Conservation (phyloP, 30 jellyfish, hydroid and myxozoan species). For the Aurelia coerulea region DNA sequence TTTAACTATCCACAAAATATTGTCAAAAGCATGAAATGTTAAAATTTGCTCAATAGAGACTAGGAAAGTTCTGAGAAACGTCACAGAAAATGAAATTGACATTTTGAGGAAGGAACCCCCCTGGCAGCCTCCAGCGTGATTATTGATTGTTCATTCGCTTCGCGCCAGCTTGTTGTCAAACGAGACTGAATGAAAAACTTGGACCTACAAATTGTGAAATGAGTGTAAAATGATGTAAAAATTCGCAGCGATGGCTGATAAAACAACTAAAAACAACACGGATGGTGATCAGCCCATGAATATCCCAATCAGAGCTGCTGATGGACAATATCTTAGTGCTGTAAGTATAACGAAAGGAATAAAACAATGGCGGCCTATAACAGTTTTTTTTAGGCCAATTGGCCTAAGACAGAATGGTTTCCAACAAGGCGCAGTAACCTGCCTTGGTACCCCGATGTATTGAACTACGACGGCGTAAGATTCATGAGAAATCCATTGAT, state of each 20-base stretch:
- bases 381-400: no score
- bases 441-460: no score
- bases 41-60: no score
- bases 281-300: conserved; percentile 31
- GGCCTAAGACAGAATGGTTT: no score
- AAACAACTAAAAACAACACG: background rate
- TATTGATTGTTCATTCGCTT: background rate
- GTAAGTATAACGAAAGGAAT: conserved; percentile 41
- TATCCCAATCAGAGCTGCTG: conserved; percentile 75
- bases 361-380: no score
- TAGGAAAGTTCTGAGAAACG: no score
- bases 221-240: background rate
- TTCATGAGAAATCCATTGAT: no score
- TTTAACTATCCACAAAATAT: no score
- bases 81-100: no score
- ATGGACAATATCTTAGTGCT: conserved; percentile 78
- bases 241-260: conserved; percentile 9
- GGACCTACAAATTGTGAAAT: background rate
- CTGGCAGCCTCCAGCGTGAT: background rate
- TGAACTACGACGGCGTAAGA: no score
- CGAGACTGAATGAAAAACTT: conserved; percentile 37
- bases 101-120: conserved; percentile 15
- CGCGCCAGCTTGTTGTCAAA: conserved; percentile 14
- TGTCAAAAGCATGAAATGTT: no score
- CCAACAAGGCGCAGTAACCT: no score